phyloP scores from a whole-genome alignment of 2,797 vertebrate species.

The Gephyroberyx darwinii region DNA sequence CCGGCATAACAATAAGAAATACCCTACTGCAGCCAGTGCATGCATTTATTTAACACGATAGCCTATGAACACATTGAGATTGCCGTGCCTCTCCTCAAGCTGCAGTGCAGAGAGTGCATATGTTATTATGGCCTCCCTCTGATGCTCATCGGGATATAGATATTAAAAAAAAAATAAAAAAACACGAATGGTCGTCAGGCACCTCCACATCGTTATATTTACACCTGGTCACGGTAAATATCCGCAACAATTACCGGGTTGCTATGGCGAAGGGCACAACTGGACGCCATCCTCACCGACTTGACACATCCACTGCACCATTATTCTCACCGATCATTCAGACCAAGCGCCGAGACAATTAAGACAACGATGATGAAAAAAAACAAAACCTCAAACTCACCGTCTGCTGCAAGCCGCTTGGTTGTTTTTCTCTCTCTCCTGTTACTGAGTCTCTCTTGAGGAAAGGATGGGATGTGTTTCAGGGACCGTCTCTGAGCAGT shows the following conservation, averaged over 20 bases:
- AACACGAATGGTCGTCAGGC: conserved; percentile 16
- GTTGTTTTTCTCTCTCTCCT: conserved; percentile 16
- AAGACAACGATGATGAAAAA: background rate
- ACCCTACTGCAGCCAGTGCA: conserved; percentile 29
- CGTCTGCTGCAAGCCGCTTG: conserved; percentile 46
- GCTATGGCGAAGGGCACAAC: conserved; percentile 41
- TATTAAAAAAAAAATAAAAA: background rate
- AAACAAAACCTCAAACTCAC: conserved; percentile 49
- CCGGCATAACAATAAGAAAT: conserved; percentile 58
- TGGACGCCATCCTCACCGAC: conserved; percentile 11
- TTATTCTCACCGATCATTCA: conserved; percentile 32
- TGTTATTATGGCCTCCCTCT: conserved; percentile 46
- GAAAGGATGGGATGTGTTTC: conserved; percentile 37
- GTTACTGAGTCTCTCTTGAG: conserved; percentile 32
- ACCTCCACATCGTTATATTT: conserved; percentile 53
- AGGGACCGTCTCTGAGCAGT: conserved; percentile 59
- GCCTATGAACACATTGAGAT: background rate
- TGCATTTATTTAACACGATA: conserved; percentile 22
- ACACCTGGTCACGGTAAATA: conserved; percentile 56
- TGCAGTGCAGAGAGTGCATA: conserved; percentile 37
- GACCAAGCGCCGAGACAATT: background rate
- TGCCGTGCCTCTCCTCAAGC: conserved; percentile 32
- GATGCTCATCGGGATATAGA: conserved; percentile 28
- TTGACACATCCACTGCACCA: conserved; percentile 66
- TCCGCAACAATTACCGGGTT: conserved; percentile 54